Base-by-base conservation (phyloP, 2,113 vertebrate genomes). In the Myiozetetes cayanensis region DNA sequence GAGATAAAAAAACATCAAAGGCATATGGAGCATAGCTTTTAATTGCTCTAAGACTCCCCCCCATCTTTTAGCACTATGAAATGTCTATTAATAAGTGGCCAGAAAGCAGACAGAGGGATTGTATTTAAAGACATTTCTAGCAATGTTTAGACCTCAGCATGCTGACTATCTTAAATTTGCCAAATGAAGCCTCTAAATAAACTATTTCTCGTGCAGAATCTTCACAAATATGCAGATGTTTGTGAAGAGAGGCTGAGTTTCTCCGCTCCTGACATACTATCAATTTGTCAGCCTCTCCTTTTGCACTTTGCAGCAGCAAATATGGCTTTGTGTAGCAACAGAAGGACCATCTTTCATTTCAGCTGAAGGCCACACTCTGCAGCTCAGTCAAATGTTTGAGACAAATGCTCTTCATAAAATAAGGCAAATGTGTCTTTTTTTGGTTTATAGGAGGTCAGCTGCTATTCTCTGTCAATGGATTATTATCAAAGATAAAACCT, bases 171-270 rank as follows among this genome's bases (percentile, higher is more conserved):
- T 90, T 46, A 53, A 81, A 87, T 94, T 93, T 92, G 76, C 80
- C 85, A 96, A 89, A 85, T 18, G 37, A 91, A 79, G 82, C 63
- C 66, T 75, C 70, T 50, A 95, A 94, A 96, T 90, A 55, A 93
- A 96, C 63, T 70, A 53, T 87, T 90, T 91, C 65, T 91, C 5
- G 0, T 79, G 85, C 62, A 70, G 70, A 95, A 72, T 76, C 89
- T 97, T 96, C 94, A 95, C 94, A 95, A 96, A 95, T 68, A 94
- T 96, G 88, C 86, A 97, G 95, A 96, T 97, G 92, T 96, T 97
- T 88, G 90, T 44, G 90, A 92, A 94, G 87, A 89, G 37, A 94
- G 80, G 53, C 84, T 46, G 76, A 94, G 73, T 85, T 73, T 88
- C 75, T 85, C 70, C 1, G 14, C 80, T 93, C 92, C 95, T 93